These are phyloP conservation scores for Scomber japonicus DNA, from an alignment of 2,113 vertebrate species.

Conservation along the genomic window DNA sequence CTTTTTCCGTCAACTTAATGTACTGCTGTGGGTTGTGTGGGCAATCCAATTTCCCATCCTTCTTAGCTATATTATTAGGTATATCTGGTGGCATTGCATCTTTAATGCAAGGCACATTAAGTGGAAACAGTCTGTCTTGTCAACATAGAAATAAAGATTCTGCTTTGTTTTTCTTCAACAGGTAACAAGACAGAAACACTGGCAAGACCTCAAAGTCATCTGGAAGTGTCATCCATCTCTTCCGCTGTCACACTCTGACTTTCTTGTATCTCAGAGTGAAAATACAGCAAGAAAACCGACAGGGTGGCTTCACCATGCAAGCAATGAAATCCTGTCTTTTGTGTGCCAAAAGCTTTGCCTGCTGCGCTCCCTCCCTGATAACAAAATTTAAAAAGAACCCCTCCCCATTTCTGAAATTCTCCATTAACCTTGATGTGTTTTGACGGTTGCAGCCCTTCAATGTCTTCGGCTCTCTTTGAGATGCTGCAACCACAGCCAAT, in stretches of 20 bases:
- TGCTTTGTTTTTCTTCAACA: conserved; percentile 37
- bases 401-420: conserved; percentile 45
- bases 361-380: neutral
- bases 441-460: conserved; percentile 53
- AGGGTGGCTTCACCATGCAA: neutral
- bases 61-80: conserved; percentile 39
- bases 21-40: conserved; percentile 43
- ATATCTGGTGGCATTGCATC: conserved; percentile 19
- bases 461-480: conserved; percentile 45
- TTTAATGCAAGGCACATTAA: conserved; percentile 39
- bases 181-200: conserved; percentile 35
- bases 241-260: neutral
- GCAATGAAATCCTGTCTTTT: conserved; percentile 7
- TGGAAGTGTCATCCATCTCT: conserved; percentile 14
- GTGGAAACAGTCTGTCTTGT: conserved; percentile 22
- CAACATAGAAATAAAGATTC: conserved; percentile 35
- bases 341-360: conserved; percentile 18
- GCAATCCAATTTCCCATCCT: conserved; percentile 60
- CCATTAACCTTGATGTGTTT: conserved; percentile 64
- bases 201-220: conserved; percentile 14
- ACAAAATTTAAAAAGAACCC: conserved; percentile 22
- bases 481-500: conserved; percentile 51
- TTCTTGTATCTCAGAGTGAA: neutral
- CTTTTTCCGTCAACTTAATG: conserved; percentile 39
- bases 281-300: conserved; percentile 1